A percentile compares a stretch with the other conserved stretches of the same genome.
These are phyloP conservation scores for Phenganax stokvisi DNA, from an alignment of 92 coral and sea anemone species.

Conservation along the genomic window DNA sequence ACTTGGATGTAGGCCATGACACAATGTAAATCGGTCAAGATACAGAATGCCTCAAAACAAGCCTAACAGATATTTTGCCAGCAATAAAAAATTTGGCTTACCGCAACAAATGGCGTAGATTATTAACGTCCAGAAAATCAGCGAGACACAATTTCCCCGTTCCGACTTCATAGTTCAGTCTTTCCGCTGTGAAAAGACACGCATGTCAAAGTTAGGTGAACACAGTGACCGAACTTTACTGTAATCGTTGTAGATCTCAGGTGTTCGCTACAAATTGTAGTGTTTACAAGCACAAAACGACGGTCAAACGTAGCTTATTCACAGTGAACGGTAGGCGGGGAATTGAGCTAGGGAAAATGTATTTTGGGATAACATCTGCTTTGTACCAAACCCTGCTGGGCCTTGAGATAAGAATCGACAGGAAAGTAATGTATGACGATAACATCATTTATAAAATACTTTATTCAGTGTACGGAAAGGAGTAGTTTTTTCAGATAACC, in stretches of 20 bases:
- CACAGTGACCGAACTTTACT: not conserved
- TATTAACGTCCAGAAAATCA: not conserved
- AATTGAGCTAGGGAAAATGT: constrained; percentile 18
- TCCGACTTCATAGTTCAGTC: not conserved
- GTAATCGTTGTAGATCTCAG: not conserved
- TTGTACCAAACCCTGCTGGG: constrained; percentile 29
- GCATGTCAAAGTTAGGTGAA: not conserved
- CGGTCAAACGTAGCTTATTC: too few relatives aligned
- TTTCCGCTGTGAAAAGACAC: not conserved
- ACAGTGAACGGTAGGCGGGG: constrained; percentile 32
- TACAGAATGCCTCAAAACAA: too few relatives aligned
- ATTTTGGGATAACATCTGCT: constrained; percentile 24
- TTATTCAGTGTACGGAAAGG: not conserved
- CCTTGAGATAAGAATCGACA: constrained; percentile 33
- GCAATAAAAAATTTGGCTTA: not conserved
- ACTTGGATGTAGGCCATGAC: too few relatives aligned
- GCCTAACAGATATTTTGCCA: not conserved
- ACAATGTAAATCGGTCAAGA: too few relatives aligned
- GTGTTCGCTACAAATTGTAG: too few relatives aligned
- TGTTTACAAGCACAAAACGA: too few relatives aligned
- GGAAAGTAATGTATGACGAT: constrained; percentile 28
- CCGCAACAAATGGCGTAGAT: constrained; percentile 6
- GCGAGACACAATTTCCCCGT: not conserved
- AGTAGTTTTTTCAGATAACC: not conserved
- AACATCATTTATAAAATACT: constrained; percentile 4